phyloP scores from a whole-genome alignment of 1,140 invertebrate species.

The Calliphora vicina region DNA sequence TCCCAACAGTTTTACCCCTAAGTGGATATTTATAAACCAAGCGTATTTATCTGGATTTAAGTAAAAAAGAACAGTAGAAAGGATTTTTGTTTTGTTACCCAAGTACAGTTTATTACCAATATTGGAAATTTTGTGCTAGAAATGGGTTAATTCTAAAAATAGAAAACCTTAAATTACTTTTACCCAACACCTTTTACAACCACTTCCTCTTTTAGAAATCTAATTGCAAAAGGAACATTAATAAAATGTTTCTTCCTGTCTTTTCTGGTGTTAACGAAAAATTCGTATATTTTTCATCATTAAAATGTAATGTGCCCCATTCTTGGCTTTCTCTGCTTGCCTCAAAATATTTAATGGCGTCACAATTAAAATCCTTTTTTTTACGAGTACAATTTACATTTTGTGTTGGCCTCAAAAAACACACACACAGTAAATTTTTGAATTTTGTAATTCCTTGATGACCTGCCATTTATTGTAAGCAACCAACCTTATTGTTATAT shows the following conservation, averaged over 20 bases:
- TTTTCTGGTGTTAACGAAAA: background rate
- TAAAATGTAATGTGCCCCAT: background rate
- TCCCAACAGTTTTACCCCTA: too few relatives aligned
- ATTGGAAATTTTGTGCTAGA: too few relatives aligned
- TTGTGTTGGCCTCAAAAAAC: background rate
- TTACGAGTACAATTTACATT: background rate
- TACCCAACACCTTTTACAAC: background rate
- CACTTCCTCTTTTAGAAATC: background rate
- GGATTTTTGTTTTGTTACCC: too few relatives aligned
- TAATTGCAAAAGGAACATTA: background rate
- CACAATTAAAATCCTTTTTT: background rate
- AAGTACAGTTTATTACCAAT: too few relatives aligned
- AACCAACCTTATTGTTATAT: background rate
- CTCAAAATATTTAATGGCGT: background rate
- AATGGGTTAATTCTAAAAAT: too few relatives aligned
- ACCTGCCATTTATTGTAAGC: slow-evolving; percentile 37
- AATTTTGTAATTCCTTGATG: slow-evolving; percentile 37
- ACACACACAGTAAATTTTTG: background rate
- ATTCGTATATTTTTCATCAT: background rate
- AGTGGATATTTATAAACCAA: too few relatives aligned
- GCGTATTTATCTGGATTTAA: too few relatives aligned
- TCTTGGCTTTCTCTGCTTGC: background rate
- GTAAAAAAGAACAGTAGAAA: too few relatives aligned
- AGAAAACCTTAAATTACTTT: background rate
- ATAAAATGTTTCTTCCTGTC: background rate